phyloP scores from a whole-genome alignment of 35 echinoderm and acorn worm genomes.

The Diadema setosum region DNA sequence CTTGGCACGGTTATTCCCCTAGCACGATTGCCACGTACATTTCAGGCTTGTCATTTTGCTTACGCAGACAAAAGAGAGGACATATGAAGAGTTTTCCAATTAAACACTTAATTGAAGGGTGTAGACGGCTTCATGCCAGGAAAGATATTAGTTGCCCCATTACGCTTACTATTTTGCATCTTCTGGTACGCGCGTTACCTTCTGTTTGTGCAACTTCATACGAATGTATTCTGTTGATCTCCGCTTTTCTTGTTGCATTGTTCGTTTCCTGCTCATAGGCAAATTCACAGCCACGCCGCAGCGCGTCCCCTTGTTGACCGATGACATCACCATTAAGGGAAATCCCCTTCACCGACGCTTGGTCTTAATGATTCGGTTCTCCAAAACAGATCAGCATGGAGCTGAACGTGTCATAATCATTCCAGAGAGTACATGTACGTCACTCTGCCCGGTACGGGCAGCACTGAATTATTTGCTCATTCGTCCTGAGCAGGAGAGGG shows the following conservation, averaged over 20 bases:
- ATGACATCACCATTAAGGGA: no score
- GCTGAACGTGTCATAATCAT: background rate
- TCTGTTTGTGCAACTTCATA: background rate
- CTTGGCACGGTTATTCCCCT: background rate
- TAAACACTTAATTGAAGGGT: background rate
- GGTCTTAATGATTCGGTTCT: background rate
- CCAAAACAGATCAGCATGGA: background rate
- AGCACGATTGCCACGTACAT: no score
- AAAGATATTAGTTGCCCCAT: background rate
- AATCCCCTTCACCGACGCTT: no score
- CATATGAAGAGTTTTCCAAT: background rate
- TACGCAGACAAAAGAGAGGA: background rate
- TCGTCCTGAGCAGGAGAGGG: background rate
- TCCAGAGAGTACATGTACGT: background rate
- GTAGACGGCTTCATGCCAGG: background rate
- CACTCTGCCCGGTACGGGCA: background rate
- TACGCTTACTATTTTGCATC: background rate
- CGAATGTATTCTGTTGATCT: background rate
- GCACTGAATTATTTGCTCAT: background rate
- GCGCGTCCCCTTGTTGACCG: no score
- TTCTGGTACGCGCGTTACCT: background rate
- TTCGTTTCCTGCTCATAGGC: no score
- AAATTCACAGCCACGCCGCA: no score
- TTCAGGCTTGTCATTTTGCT: no score
- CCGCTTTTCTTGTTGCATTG: constrained; percentile 21